A percentile compares a stretch with the other conserved stretches of the same genome.
phyloP scores from a whole-genome alignment of 2,797 vertebrate species.

The Gymnoscopelus microlampas region DNA sequence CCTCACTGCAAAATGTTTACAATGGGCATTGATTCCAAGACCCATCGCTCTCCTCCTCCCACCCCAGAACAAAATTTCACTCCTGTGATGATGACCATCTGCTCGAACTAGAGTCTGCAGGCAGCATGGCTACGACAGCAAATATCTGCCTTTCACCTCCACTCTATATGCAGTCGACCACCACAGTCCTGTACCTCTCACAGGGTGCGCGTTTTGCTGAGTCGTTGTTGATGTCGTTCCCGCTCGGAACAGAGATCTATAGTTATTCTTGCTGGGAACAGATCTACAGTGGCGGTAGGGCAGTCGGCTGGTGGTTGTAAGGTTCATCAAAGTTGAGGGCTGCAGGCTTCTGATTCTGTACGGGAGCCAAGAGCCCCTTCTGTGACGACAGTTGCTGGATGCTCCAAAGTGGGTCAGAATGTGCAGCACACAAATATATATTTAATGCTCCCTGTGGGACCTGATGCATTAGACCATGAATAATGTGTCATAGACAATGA shows the following conservation, averaged over 20 bases:
- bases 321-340: conserved; percentile 52
- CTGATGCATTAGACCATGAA: conserved; percentile 67
- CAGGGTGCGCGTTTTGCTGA: conserved; percentile 32
- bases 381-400: conserved; percentile 67
- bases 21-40: conserved; percentile 50
- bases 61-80: conserved; percentile 58
- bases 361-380: conserved; percentile 66
- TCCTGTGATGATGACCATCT: conserved; percentile 76
- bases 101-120: conserved; percentile 57
- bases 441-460: conserved; percentile 78
- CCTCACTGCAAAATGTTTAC: conserved; percentile 54
- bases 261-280: conserved; percentile 21
- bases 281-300: conserved; percentile 42
- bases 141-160: conserved; percentile 47
- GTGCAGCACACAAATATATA: conserved; percentile 76
- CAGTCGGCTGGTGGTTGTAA: conserved; percentile 47
- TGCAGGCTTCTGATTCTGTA: conserved; percentile 57
- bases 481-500: conserved; percentile 63
- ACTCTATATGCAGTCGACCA: conserved; percentile 29
- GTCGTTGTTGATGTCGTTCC: conserved; percentile 42
- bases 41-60: conserved; percentile 49
- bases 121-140: conserved; percentile 38
- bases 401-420: conserved; percentile 78
- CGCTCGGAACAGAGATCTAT: conserved; percentile 30
- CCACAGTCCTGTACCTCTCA: neutral